Evolutionary conservation across 2,888 invertebrate genomes (phyloP), one percentile per base, ranked within the genome.

Genomic region (Dryadula phaetusa): DNA sequence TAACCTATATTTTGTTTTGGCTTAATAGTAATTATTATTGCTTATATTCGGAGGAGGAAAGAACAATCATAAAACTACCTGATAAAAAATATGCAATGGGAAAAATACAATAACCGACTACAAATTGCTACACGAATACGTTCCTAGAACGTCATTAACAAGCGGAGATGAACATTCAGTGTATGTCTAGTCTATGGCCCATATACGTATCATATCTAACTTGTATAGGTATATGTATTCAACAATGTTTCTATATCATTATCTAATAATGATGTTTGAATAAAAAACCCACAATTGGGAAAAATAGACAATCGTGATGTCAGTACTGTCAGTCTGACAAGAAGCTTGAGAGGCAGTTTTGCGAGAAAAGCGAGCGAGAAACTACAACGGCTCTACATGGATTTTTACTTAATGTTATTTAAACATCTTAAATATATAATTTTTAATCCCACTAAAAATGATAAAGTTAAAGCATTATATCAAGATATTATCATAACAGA

Each of bases 161-260:
- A 32, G 16, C 25, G 16, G 28, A 16, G 28, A 16, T 52, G 28
- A 16, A 28, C 52, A 52, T 52, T 32, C 10, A 28, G 16, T 0
- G 4, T 52, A 52, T 28, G 28, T 52, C 52, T 52, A 25, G 28
- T 52, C 52, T 52, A 32, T 52, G 52, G 16, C 52, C 3, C 28
- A 12, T 12, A 10, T 16, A 52, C 8, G 28, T n/a, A n/a, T n/a
- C n/a, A n/a, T n/a, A n/a, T 52, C 10, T 2, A 16, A 10, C 28
- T 25, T 25, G 28, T 8, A 12, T 28, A 28, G 3, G 3, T 14
- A 5, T 14, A 28, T 2, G 25, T 49, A 49, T 25, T 49, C 8
- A 8, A 8, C 25, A 49, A 49, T 49, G 16, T 28, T n/a, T 22
- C 16, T 42, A 42, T 16, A 42, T 16, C 16, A 6, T 37, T 10